A percentile compares a stretch with the other conserved stretches of the same genome.
Evolutionary conservation across 1,140 invertebrate species (phyloP).

Genomic region (Artemia franciscana): DNA sequence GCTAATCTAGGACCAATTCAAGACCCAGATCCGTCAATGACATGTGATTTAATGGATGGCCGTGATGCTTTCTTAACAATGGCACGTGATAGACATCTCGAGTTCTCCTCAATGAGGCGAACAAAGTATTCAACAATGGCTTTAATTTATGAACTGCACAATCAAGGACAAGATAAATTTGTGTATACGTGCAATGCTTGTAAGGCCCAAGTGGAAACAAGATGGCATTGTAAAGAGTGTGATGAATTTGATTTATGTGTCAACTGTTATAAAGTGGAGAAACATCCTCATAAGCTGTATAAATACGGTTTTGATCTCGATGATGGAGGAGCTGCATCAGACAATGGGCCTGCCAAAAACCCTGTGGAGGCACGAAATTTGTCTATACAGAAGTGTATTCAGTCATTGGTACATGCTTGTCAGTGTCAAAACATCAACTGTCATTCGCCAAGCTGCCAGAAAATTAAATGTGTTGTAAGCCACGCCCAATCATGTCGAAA

Average conservation of each 20-base stretch:
- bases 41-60: conserved; percentile 98
- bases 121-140: conserved; percentile 92
- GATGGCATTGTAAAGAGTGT: conserved; percentile 91
- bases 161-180: conserved; percentile 90
- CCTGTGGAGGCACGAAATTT: conserved; percentile 54
- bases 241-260: conserved; percentile 94
- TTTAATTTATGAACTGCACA: conserved; percentile 94
- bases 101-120: conserved; percentile 86
- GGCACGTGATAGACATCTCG: conserved; percentile 93
- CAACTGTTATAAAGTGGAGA: conserved; percentile 77
- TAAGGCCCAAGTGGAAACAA: conserved; percentile 77
- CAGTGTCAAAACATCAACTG: conserved; percentile 97
- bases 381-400: conserved; percentile 90
- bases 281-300: conserved; percentile 92
- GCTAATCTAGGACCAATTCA: conserved; percentile 71
- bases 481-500: conserved; percentile 79
- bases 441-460: conserved; percentile 77
- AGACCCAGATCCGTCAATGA: conserved; percentile 84
- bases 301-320: conserved; percentile 85
- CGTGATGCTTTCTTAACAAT: conserved; percentile 96
- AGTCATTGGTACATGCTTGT: conserved; percentile 82
- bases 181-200: conserved; percentile 98
- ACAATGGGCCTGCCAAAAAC: conserved; percentile 33
- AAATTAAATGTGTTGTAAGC: conserved; percentile 92
- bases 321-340: conserved; percentile 63